Evolutionary conservation across 2,113 vertebrate species (phyloP), one percentile per base, ranked within the genome.

Genomic region (Rhinolophus sinicus): DNA sequence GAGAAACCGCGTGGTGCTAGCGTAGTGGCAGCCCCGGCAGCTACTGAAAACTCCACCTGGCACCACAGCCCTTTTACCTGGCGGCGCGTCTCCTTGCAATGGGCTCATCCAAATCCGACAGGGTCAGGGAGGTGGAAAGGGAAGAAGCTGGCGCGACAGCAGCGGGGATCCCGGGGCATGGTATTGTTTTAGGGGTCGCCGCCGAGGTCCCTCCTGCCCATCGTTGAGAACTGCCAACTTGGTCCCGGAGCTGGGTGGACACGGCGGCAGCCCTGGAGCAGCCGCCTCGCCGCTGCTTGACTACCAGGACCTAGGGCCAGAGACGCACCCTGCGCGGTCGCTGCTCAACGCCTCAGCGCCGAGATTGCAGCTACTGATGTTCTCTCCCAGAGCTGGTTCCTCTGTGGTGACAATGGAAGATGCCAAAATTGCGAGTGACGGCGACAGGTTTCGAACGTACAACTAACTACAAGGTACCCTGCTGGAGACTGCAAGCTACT

Each of bases 91-190:
- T 93, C 86, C 73, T 93, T 30, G 67, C 30, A 4, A 67, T 76
- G 92, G 40, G 92, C 88, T 98, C 98, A 98, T 97, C 98, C 98
- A 96, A 99, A 98, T 95, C 98, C 98, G 90, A 98, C 98, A 0
- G 98, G 98, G 96, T 98, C 98, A 1, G 98, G 98, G 95, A 98
- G 97, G 97, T 98, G 97, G 96, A 97, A 98, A 98, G 97, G 96
- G 95, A 92, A 98, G 94, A 98, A 98, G 85, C 97, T 96, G 94
- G 75, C 90, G 54, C 96, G 95, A 89, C 93, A 94, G 93, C 81
- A 94, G 93, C 95, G 95, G 96, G 96, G 93, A 76, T 98, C 98
- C 98, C 87, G 98, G 98, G 86, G 98, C 98, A 99, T 99, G 98
- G 96, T 98, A 98, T 95, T 98, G 85, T 90, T 97, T 98, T 98